Conservation (phyloP, 2,797 vertebrate species). For the Chaetophractus vellerosus region DNA sequence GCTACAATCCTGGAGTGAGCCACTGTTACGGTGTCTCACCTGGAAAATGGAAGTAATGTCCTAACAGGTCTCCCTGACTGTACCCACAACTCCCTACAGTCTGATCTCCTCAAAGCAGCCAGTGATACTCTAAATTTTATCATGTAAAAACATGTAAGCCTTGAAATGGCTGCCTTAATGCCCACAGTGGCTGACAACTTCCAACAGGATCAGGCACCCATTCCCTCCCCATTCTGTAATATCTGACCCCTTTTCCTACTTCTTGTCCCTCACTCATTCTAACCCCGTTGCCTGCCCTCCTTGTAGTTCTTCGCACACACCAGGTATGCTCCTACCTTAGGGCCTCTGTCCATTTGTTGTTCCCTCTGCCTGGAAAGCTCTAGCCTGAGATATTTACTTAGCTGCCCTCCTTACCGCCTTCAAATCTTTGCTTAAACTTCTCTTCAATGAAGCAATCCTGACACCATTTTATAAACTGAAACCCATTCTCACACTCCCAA, state of each 20-base stretch:
- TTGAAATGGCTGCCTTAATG: not conserved
- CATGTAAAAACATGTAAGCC: not conserved
- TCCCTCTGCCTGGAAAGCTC: not conserved
- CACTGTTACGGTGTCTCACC: not conserved
- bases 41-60: not conserved
- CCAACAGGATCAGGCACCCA: not conserved
- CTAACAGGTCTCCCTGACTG: not conserved
- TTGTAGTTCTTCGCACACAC: not conserved
- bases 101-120: not conserved
- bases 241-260: not conserved
- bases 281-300: not conserved
- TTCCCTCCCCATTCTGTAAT: not conserved
- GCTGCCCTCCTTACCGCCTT: not conserved
- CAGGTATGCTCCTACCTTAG: not conserved
- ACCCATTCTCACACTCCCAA: not conserved
- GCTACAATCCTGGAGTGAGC: not conserved
- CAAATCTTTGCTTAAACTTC: not conserved
- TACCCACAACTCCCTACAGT: not conserved
- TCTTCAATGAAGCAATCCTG: not conserved
- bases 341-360: not conserved
- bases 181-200: not conserved
- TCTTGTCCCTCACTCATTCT: not conserved
- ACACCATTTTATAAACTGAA: constrained; percentile 12
- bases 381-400: not conserved
- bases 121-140: not conserved